Conservation (phyloP, 1,140 invertebrate genomes). For the Gryllus bimaculatus region DNA sequence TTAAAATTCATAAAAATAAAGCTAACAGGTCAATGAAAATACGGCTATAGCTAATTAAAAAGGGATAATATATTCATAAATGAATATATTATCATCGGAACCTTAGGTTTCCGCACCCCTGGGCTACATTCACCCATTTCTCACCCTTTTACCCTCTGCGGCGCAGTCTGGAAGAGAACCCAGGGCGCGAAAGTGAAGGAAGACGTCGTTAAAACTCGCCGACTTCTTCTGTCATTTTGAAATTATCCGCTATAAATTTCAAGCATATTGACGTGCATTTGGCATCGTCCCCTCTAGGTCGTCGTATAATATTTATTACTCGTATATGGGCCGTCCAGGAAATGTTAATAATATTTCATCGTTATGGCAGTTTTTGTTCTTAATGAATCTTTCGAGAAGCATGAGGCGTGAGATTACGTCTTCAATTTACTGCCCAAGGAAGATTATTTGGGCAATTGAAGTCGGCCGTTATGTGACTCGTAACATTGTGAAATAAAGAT, state of each 20-base stretch:
- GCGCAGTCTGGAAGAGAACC: neutral
- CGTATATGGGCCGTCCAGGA: neutral
- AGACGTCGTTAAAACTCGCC: neutral
- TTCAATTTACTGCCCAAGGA: neutral
- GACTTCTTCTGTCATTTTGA: neutral
- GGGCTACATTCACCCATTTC: too few relatives aligned
- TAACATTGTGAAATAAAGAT: too few relatives aligned
- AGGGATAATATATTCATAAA: too few relatives aligned
- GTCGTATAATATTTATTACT: neutral
- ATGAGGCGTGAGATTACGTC: neutral
- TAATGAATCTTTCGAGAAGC: neutral
- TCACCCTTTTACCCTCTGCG: too few relatives aligned
- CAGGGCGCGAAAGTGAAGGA: neutral
- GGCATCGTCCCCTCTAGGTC: neutral
- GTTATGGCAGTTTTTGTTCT: neutral
- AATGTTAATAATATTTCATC: constrained; percentile 2
- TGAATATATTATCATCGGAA: too few relatives aligned
- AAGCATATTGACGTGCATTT: neutral
- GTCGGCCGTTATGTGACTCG: too few relatives aligned
- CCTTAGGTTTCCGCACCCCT: too few relatives aligned
- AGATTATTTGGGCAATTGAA: too few relatives aligned
- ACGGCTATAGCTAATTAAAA: too few relatives aligned
- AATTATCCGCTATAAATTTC: neutral
- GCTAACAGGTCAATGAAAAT: too few relatives aligned
- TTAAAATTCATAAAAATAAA: too few relatives aligned